Percentiles rank a stretch among this genome's conserved stretches.
Evolutionary conservation across 92 coral and sea anemone genomes (phyloP).

Genomic region (Hydrozoanthus gracilis): DNA sequence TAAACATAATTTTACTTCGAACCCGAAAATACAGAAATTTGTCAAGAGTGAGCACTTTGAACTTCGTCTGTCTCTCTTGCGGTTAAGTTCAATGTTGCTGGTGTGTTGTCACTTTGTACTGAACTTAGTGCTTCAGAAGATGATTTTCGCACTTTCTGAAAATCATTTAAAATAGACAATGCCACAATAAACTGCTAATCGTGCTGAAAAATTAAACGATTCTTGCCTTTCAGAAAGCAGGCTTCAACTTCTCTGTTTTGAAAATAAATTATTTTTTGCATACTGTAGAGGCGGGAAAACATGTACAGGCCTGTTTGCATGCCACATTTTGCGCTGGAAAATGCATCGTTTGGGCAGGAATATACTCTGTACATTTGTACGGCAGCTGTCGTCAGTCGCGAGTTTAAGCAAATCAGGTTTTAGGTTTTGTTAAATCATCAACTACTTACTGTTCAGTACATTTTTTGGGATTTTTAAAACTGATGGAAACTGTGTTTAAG

Average conservation of each 20-base stretch:
- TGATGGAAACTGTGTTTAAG: too few species aligned
- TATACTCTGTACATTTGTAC: too few species aligned
- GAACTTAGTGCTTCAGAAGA: constrained; percentile 34
- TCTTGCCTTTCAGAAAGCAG: neutral
- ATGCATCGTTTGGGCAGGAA: constrained; percentile 2
- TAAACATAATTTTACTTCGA: too few species aligned
- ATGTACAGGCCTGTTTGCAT: constrained; percentile 9
- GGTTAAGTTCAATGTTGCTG: constrained; percentile 35
- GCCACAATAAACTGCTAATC: neutral
- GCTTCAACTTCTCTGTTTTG: constrained; percentile 30
- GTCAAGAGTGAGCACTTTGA: too few species aligned
- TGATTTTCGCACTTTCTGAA: constrained; percentile 43
- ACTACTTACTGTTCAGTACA: too few species aligned
- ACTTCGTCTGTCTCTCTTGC: constrained; percentile 51
- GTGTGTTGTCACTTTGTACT: constrained; percentile 44
- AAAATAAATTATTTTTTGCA: too few species aligned
- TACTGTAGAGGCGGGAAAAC: constrained; percentile 16
- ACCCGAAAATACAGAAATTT: too few species aligned
- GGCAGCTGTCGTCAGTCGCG: too few species aligned
- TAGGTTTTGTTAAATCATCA: too few species aligned
- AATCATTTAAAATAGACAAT: constrained; percentile 47
- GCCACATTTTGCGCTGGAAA: constrained; percentile 10
- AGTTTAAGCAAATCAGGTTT: too few species aligned
- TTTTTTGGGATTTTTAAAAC: too few species aligned
- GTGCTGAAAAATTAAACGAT: constrained; percentile 3